Conservation (phyloP, 2,888 invertebrate species). For the Nebria brevicollis region DNA sequence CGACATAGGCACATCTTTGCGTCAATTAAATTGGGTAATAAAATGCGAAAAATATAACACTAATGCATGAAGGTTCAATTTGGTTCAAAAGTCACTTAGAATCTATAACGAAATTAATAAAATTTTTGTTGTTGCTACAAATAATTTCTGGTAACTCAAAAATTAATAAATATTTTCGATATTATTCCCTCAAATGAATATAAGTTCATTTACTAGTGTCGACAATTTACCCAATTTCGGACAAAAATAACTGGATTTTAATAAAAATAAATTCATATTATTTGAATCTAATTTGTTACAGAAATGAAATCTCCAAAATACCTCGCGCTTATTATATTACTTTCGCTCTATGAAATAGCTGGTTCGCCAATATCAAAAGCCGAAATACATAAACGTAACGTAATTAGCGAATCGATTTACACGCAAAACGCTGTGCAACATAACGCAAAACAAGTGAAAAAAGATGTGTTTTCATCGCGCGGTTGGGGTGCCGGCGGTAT, state of each 20-base stretch:
- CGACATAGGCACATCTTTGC: background rate
- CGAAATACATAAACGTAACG: constrained; percentile 12
- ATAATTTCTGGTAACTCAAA: background rate
- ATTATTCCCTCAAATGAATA: no score
- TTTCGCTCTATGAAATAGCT: background rate
- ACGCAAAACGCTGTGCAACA: background rate
- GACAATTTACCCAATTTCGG: no score
- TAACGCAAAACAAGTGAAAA: constrained; percentile 54
- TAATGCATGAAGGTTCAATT: background rate
- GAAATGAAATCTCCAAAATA: constrained; percentile 29
- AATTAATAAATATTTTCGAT: no score
- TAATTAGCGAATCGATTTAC: constrained; percentile 4
- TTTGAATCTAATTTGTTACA: background rate
- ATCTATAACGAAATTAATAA: background rate
- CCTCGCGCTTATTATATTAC: background rate
- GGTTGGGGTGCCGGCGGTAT: constrained; percentile 67
- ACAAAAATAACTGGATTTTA: background rate
- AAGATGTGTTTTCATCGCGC: constrained; percentile 62
- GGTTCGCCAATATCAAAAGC: background rate
- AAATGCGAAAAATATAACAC: background rate
- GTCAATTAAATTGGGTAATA: constrained; percentile 1
- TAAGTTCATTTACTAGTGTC: no score
- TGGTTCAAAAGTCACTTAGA: background rate
- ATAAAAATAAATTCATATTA: background rate
- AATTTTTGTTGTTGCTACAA: background rate